Percentiles rank a stretch among this genome's conserved stretches.
These are phyloP conservation scores for Montipora capitata DNA, from an alignment of 92 coral and sea anemone species.

Conservation along the genomic window DNA sequence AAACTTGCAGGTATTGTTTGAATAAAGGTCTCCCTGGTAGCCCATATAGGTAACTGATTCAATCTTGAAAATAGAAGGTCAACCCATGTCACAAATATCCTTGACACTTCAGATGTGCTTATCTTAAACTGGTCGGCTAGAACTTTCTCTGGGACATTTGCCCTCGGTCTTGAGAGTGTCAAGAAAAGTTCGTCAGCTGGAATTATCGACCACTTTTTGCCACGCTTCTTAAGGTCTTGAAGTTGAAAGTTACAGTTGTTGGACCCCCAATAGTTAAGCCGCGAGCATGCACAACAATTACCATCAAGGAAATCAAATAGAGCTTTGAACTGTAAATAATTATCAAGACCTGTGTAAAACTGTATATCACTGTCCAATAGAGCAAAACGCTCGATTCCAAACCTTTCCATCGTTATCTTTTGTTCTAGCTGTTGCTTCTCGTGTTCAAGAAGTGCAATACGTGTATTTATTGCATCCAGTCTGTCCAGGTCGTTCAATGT, in stretches of 20 bases:
- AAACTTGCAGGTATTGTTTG: slow-evolving; percentile 22
- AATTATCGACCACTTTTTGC: slow-evolving; percentile 41
- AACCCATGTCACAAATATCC: no score
- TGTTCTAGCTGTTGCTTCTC: neutral
- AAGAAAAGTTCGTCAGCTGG: slow-evolving; percentile 59
- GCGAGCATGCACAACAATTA: slow-evolving; percentile 11
- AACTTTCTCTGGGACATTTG: slow-evolving; percentile 35
- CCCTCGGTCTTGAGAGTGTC: neutral
- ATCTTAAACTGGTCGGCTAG: slow-evolving; percentile 11
- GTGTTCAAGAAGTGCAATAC: neutral
- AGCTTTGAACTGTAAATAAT: no score
- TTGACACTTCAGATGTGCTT: neutral
- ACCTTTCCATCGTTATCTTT: no score
- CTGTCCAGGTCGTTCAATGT: neutral
- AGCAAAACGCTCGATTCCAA: no score
- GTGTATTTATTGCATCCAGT: neutral
- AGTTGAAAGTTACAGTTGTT: no score
- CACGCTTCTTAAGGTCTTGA: slow-evolving; percentile 22
- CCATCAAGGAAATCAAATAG: no score
- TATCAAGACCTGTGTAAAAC: no score
- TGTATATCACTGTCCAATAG: no score
- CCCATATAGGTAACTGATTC: slow-evolving; percentile 33
- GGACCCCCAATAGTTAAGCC: slow-evolving; percentile 71
- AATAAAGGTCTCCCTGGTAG: slow-evolving; percentile 31
- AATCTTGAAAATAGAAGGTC: no score